These are phyloP conservation scores for Hesperophylax magnus DNA, from an alignment of 1,140 invertebrate species.

Conservation along the genomic window DNA sequence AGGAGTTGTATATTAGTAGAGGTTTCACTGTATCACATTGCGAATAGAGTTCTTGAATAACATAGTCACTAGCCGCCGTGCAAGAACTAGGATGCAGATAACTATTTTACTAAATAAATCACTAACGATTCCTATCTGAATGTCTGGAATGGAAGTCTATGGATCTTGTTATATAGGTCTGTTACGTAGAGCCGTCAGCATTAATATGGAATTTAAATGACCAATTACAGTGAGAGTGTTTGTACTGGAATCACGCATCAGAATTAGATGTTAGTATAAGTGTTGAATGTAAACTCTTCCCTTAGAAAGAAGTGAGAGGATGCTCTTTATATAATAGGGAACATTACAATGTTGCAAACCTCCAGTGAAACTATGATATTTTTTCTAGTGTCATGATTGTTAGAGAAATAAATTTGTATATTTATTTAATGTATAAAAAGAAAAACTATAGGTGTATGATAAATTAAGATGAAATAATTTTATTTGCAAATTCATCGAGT, in stretches of 20 bases:
- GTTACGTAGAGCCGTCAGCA: neutral
- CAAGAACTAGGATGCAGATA: neutral
- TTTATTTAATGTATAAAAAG: slow-evolving; percentile 43
- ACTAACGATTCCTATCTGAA: neutral
- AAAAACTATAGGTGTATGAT: slow-evolving; percentile 29
- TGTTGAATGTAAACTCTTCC: slow-evolving; percentile 22
- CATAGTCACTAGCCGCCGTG: neutral
- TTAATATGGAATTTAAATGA: slow-evolving; percentile 25
- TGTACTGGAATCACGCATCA: neutral
- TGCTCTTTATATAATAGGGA: slow-evolving; percentile 27
- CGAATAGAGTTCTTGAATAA: neutral
- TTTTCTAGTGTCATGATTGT: slow-evolving; percentile 45
- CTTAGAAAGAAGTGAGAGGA: neutral
- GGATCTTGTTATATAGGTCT: neutral
- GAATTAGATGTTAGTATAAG: slow-evolving; percentile 35
- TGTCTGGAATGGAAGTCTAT: too few species aligned
- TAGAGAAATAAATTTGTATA: slow-evolving; percentile 42
- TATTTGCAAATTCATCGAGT: slow-evolving; percentile 20
- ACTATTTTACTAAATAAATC: neutral
- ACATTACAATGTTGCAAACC: neutral
- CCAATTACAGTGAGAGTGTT: slow-evolving; percentile 19
- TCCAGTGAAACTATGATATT: slow-evolving; percentile 44
- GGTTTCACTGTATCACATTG: neutral
- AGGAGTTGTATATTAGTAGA: neutral
- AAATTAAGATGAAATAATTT: slow-evolving; percentile 25